Conservation (phyloP, 1,140 invertebrate genomes). For the Nasonia longicornis region DNA sequence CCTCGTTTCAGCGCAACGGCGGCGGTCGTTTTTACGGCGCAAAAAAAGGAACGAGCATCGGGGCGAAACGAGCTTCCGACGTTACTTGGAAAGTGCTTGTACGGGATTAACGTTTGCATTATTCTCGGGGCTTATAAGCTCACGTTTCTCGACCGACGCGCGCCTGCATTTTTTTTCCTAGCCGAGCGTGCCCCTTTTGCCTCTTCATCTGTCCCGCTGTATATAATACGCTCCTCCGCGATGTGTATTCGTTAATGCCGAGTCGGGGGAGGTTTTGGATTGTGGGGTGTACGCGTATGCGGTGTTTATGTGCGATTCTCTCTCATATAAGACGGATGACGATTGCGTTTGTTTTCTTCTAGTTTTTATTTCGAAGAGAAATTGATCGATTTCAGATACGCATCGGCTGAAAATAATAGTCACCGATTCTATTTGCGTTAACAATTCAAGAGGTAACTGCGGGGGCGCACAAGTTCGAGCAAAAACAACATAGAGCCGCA, state of each 20-base stretch:
- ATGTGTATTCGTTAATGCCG: background rate
- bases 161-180: slow-evolving; percentile 6
- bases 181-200: background rate
- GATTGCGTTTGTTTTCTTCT: too few relatives aligned
- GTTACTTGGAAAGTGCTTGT: slow-evolving; percentile 37
- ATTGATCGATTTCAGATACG: too few relatives aligned
- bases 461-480: background rate
- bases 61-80: slow-evolving; percentile 30
- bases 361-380: too few relatives aligned
- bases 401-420: too few relatives aligned
- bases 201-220: background rate
- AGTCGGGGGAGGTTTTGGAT: background rate
- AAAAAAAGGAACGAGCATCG: slow-evolving; percentile 23
- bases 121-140: slow-evolving; percentile 42
- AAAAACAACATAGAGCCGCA: background rate
- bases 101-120: slow-evolving; percentile 45
- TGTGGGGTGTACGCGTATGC: background rate
- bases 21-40: background rate
- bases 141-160: slow-evolving; percentile 23
- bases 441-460: background rate
- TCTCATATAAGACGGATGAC: too few relatives aligned
- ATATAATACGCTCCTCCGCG: background rate
- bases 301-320: too few relatives aligned
- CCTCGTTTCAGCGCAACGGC: slow-evolving; percentile 22
- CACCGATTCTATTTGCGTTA: background rate